Base-by-base conservation (phyloP, 2,113 vertebrate species). In the Oriolus oriolus region DNA sequence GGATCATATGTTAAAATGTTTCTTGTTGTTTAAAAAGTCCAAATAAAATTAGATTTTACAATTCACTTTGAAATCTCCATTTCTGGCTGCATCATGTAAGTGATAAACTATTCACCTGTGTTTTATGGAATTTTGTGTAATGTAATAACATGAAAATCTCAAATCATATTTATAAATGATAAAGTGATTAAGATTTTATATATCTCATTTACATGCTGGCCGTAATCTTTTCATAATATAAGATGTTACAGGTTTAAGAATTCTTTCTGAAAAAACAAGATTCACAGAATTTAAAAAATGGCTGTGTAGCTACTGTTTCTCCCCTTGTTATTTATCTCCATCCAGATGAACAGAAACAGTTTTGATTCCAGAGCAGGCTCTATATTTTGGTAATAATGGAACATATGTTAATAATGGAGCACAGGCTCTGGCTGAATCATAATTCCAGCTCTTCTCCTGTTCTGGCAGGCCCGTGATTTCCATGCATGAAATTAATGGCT, bases 191-290 rank as follows among this genome's bases (percentile, higher is more conserved):
- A 96, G 74, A 39, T 84, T 90, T 93, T 94, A 90, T 91, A 81
- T 47, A 84, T 70, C 53, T 85, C 21, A 83, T 83, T 84, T 82
- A 74, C 53, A 90, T 97, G 31, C 88, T 87, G 52, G 31, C 94
- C 50, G 63, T 88, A 93, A 60, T 87, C 61, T 95, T 94, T 77
- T 50, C 63, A 96, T 89, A 90, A 84, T 97, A 68, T 81, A 78
- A 91, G 57, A 91, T 63, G 66, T 74, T 94, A 96, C 45, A 86
- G 54, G 27, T 93, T 96, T 94, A 91, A 68, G 70, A 87, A 93
- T 92, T 95, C 91, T 88, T 79, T 96, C 89, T 87, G 94, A 96
- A 95, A 56, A 87, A 97, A 81, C 66, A 85, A 50, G 84, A 90
- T 69, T 78, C 45, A 39, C 23, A 70, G 66, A 79, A 74, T 87